phyloP scores from a whole-genome alignment of 2,113 vertebrate species.

The Cyanoliseus patagonus region DNA sequence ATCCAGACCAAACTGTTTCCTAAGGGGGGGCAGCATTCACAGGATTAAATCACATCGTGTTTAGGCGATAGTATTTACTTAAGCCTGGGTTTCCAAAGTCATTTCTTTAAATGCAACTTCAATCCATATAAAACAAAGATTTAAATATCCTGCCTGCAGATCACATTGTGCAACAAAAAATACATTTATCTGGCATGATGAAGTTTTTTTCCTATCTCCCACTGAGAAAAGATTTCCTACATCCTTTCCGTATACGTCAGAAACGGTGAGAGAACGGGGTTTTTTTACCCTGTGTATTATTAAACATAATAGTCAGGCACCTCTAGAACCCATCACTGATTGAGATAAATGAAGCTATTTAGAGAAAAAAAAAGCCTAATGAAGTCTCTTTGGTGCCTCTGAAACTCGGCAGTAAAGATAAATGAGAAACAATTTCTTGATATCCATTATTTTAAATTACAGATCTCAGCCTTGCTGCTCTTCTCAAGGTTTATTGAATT shows the following conservation, averaged over 20 bases:
- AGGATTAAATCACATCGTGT: neutral
- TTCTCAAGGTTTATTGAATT: conserved; percentile 79
- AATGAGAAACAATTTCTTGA: conserved; percentile 86
- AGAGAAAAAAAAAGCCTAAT: conserved; percentile 68
- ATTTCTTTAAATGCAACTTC: neutral
- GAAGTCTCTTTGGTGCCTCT: conserved; percentile 79
- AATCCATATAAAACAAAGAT: neutral
- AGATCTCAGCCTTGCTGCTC: conserved; percentile 74
- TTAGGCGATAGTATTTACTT: neutral
- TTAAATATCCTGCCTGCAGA: conserved; percentile 15
- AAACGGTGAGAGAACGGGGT: neutral
- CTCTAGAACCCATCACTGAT: conserved; percentile 80
- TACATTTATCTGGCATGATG: neutral
- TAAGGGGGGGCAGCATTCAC: accelerated
- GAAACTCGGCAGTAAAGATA: conserved; percentile 81
- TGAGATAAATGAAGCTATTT: conserved; percentile 84
- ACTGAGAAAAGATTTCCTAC: neutral
- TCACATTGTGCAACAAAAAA: neutral
- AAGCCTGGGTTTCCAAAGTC: neutral
- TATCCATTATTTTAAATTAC: conserved; percentile 86
- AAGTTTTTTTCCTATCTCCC: neutral
- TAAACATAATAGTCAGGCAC: conserved; percentile 75
- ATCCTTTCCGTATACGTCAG: neutral
- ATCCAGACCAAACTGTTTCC: neutral
- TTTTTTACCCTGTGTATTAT: conserved; percentile 48